Evolutionary conservation across 2,113 vertebrate genomes (phyloP).

Genomic region (Microcebus ravelobensis): DNA sequence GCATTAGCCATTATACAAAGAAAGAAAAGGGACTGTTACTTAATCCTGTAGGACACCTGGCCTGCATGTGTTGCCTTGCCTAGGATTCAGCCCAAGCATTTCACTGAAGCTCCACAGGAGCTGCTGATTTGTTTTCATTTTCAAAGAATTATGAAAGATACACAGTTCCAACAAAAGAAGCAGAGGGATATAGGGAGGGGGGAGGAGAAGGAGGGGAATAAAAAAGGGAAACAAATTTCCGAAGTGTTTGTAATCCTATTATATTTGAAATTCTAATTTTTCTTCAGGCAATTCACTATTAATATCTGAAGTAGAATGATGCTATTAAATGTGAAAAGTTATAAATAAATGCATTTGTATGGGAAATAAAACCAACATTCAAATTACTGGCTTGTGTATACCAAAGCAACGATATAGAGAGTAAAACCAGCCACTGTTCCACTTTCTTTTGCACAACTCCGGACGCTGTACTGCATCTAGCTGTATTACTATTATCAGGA

Average conservation of each 20-base stretch:
- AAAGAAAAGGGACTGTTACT: neutral
- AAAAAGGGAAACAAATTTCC: neutral
- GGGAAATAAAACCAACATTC: constrained; percentile 4
- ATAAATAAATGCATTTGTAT: neutral
- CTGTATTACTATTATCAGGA: neutral
- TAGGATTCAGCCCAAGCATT: neutral
- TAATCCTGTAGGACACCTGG: neutral
- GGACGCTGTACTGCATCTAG: neutral
- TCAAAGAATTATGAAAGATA: constrained; percentile 24
- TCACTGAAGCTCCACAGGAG: neutral
- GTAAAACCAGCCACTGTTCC: neutral
- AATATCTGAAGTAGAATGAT: neutral
- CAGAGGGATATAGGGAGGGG: too few species aligned
- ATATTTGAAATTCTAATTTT: constrained; percentile 11
- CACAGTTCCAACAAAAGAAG: neutral
- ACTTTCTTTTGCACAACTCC: neutral
- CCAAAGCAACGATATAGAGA: neutral
- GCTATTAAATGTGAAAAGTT: constrained; percentile 3
- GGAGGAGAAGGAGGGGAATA: accelerated
- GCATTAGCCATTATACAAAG: neutral
- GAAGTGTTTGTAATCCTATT: neutral
- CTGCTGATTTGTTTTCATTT: neutral
- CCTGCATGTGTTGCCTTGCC: neutral
- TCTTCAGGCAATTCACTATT: neutral
- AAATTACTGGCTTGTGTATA: neutral